Evolutionary conservation across 2,113 vertebrate species (phyloP), one percentile per base, ranked within the genome.

Genomic region (Deroptyus accipitrinus): DNA sequence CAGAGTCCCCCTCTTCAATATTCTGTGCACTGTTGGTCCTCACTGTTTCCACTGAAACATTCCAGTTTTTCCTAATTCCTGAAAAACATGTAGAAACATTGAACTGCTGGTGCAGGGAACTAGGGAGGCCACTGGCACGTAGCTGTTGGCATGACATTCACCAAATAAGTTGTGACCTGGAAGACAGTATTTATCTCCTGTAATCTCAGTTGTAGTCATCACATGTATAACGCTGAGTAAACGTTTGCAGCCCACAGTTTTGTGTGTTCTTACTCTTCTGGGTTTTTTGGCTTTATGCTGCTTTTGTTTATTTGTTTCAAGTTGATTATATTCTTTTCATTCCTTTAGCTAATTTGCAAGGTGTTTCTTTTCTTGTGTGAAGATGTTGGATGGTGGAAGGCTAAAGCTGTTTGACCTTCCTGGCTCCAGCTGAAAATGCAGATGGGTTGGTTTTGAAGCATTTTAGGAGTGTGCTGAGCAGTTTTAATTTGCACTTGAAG

Each of bases 401-500:
- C 76, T 78, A 41, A 81, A 72, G 67, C 49, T 83, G 17, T 73
- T 86, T 88, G 84, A 78, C 52, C 24, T 88, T 93, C 44, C n/a
- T 64, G 52, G 25, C 74, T 94, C 14, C 73, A 64, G 51, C 8
- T 83, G 33, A 83, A 96, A 77, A 83, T 81, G 44, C 59, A 68
- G 48, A 46, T 5, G 5, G 30, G 72, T 95, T 76, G 52, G 30
- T 89, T 91, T 92, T 67, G 49, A 84, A 92, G 59, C 46, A 46
- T 67, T 51, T 73, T 68, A 74, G 37, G 83, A 92, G 77, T 42
- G 41, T 79, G 62, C 35, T 94, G 83, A 92, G 57, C 64, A 83
- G 35, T 63, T 86, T 81, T 95, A 79, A 88, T 74, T 95, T 93
- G 49, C 55, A 39, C 66, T 93, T 88, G 69, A 90, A 94, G 75